phyloP scores from a whole-genome alignment of 2,113 vertebrate species.

The Notiomystis cincta region DNA sequence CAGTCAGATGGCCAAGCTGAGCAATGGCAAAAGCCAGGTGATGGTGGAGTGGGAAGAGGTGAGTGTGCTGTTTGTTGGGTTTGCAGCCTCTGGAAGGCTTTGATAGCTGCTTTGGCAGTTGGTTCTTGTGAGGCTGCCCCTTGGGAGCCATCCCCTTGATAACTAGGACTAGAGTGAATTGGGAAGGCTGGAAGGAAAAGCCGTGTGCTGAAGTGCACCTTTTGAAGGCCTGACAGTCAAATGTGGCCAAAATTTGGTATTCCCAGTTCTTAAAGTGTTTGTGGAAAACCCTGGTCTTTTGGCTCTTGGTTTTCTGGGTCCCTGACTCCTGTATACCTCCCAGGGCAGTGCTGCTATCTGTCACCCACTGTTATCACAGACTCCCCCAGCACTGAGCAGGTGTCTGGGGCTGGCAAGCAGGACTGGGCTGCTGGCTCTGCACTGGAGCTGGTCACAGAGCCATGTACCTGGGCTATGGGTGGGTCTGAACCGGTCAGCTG shows the following conservation, averaged over 20 bases:
- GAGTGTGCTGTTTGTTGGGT: background rate
- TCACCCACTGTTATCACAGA: fast-evolving
- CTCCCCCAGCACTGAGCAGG: background rate
- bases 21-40: background rate
- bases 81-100: background rate
- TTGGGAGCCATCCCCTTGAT: background rate
- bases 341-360: background rate
- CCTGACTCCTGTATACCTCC: background rate
- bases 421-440: background rate
- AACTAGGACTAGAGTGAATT: background rate
- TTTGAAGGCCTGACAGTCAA: background rate
- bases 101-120: background rate
- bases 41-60: background rate
- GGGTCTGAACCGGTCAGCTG: fast-evolving
- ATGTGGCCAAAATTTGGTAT: background rate
- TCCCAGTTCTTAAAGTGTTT: background rate
- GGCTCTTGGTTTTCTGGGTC: background rate
- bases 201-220: background rate
- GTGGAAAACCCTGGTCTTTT: background rate
- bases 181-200: background rate
- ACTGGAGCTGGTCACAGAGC: background rate
- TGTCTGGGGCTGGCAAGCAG: background rate
- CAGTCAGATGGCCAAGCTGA: background rate
- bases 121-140: background rate
- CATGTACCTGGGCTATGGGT: fast-evolving